Conservation (phyloP, 2,888 invertebrate genomes). For the Cetonia aurata region DNA sequence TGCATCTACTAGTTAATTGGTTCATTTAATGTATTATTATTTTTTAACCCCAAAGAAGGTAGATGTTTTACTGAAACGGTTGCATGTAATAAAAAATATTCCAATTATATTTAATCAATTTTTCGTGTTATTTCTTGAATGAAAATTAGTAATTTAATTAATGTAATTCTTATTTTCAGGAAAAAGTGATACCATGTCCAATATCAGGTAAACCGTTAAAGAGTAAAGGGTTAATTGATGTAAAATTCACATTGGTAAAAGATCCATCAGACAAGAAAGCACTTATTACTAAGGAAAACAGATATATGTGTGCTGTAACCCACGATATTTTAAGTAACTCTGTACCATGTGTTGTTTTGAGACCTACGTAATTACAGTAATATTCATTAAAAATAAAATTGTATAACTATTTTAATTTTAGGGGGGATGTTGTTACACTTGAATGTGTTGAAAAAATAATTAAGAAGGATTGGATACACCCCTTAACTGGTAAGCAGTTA, state of each 20-base stretch:
- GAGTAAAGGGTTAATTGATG: conserved; percentile 91
- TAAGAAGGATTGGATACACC: conserved; percentile 97
- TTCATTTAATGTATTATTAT: too few species aligned
- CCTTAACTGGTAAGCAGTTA: conserved; percentile 86
- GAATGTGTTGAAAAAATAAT: conserved; percentile 97
- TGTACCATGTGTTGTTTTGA: conserved; percentile 92
- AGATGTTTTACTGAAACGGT: too few species aligned
- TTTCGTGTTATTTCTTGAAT: too few species aligned
- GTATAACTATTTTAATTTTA: conserved; percentile 65
- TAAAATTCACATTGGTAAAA: conserved; percentile 92
- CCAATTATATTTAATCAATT: too few species aligned
- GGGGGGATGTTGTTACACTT: conserved; percentile 95
- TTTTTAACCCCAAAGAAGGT: too few species aligned
- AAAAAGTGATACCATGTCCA: conserved; percentile 83
- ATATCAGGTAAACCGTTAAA: conserved; percentile 88
- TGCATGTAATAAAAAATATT: too few species aligned
- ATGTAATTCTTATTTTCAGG: conserved; percentile 64
- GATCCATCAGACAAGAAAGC: conserved; percentile 90
- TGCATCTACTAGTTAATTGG: too few species aligned
- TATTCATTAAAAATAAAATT: background rate
- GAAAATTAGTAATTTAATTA: too few species aligned
- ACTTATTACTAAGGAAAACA: conserved; percentile 87
- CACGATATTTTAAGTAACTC: conserved; percentile 96
- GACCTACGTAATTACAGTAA: conserved; percentile 79
- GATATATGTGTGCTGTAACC: conserved; percentile 98